Conservation (phyloP, 2,113 vertebrate species). For the Spea multiplicata region DNA sequence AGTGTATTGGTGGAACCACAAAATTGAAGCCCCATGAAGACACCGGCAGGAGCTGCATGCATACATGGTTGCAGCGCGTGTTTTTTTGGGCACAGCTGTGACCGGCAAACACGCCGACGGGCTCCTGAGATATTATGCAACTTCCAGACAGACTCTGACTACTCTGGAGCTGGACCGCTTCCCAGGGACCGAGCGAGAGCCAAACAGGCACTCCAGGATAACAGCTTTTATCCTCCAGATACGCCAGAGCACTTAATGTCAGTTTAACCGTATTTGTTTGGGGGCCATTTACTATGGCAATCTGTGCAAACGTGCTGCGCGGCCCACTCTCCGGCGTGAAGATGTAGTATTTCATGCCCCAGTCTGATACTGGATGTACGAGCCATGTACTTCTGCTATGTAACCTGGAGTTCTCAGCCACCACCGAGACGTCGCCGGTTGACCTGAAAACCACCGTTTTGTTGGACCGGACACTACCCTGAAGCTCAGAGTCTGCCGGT, state of each 20-base stretch:
- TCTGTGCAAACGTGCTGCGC: background rate
- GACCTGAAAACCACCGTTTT: background rate
- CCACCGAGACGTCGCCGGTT: conserved; percentile 5
- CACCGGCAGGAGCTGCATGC: background rate
- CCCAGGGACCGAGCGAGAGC: conserved; percentile 2
- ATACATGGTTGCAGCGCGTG: background rate
- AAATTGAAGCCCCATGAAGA: conserved; percentile 8
- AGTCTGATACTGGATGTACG: background rate
- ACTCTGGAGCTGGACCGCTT: conserved; percentile 21
- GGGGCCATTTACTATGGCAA: conserved; percentile 16
- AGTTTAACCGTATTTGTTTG: background rate
- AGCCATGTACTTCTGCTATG: background rate
- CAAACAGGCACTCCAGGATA: background rate
- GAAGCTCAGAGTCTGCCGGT: background rate
- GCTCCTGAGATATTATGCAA: background rate
- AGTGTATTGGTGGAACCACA: background rate
- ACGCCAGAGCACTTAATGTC: background rate
- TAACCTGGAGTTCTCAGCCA: background rate
- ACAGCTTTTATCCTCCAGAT: background rate
- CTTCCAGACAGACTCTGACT: background rate
- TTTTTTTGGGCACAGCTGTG: background rate
- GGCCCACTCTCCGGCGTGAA: background rate
- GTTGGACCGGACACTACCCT: background rate
- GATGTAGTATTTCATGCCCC: conserved; percentile 21
- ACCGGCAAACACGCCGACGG: conserved; percentile 6